Base-by-base conservation (phyloP, 2,797 vertebrate species). In the Sandelia bainsii region DNA sequence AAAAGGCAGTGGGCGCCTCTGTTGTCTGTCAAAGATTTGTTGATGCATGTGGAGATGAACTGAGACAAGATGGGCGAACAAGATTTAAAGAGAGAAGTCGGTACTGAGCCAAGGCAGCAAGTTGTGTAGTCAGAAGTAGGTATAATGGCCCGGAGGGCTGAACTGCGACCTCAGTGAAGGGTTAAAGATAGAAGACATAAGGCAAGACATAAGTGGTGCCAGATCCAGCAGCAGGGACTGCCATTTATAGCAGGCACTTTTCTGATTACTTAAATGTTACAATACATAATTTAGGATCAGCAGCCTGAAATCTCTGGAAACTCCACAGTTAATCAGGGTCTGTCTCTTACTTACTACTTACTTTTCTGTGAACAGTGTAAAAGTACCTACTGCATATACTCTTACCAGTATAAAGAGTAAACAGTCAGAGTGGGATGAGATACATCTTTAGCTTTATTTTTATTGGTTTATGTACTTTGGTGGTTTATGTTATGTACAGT, bases 1-100 rank as follows among this genome's bases (percentile, higher is more conserved):
- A 61, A 64, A 72, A 85, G 77, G 79, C 78, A 78, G 74, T 37
- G 4, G 56, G 53, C 63, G 79, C 40, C 79, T 66, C 59, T 77
- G 53, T 50, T 72, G 69, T 83, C 77, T 79, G 63, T 45, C 29
- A 82, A 63, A 73, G 69, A 78, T 83, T 70, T 81, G 75, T 75
- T 83, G 77, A 80, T 74, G 79, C 80, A 69, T 71, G 75, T 50
- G 57, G 62, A 80, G 79, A 88, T 84, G 61, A 87, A 82, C 23
- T 70, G 54, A 86, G 76, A 82, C 73, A 69, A 60, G 74, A 63
- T 73, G 67, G 57, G 44, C 10, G n/a, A 27, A 53, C 60, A 45
- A 51, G 62, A 63, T 74, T 80, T 62, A 73, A 80, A 78, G 62
- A 62, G 32, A 63, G 58, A 57, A 75, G 52, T 59, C 56, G 49